phyloP scores from a whole-genome alignment of 2,888 invertebrate species.

The Oscheius onirici region DNA sequence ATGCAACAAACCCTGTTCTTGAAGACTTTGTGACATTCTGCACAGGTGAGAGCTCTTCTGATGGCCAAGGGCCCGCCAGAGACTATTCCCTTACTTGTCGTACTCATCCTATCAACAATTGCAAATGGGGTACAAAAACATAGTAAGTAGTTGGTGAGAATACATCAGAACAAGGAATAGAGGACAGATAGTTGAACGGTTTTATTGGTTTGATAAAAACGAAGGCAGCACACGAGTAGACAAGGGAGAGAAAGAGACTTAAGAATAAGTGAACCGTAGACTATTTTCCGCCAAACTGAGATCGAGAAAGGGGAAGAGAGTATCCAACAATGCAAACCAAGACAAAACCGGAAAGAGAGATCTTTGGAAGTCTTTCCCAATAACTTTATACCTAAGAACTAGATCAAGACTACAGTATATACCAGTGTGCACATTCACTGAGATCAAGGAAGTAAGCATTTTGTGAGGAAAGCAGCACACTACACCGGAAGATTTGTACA shows the following conservation, averaged over 20 bases:
- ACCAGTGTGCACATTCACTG: no score
- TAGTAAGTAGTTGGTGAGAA: constrained; percentile 1
- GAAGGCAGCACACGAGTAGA: not conserved
- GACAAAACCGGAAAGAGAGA: constrained; percentile 22
- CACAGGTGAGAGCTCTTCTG: constrained; percentile 46
- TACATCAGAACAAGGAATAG: not conserved
- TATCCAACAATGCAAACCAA: constrained; percentile 8
- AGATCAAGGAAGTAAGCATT: no score
- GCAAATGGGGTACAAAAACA: not conserved
- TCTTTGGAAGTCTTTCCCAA: constrained; percentile 13
- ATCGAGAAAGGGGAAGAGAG: not conserved
- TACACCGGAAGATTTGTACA: no score
- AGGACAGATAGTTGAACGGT: not conserved
- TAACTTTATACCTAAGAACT: not conserved
- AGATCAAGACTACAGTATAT: not conserved
- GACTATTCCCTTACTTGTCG: not conserved
- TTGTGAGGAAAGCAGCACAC: no score
- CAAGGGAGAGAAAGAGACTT: not conserved
- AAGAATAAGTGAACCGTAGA: not conserved
- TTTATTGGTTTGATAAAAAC: not conserved
- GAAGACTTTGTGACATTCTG: constrained; percentile 56
- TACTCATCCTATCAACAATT: not conserved
- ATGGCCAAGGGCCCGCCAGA: constrained; percentile 21
- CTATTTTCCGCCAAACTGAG: not conserved
- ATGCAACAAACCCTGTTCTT: constrained; percentile 41